phyloP scores from a whole-genome alignment of 1,140 invertebrate species.

The Ips nitidus region DNA sequence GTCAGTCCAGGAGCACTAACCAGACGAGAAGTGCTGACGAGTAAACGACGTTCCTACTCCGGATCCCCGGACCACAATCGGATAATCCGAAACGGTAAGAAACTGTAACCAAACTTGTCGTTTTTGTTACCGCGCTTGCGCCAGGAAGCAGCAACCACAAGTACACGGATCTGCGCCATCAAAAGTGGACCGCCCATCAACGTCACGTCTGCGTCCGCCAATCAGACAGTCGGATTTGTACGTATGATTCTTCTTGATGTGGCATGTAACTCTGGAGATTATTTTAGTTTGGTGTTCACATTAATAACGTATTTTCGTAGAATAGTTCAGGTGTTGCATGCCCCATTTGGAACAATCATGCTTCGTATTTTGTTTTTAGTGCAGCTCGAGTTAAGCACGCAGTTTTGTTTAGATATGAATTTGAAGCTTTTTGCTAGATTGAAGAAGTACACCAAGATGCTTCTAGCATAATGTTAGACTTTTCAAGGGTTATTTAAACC shows the following conservation, averaged over 20 bases:
- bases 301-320: no score
- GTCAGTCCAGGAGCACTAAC: constrained; percentile 66
- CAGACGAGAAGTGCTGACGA: constrained; percentile 67
- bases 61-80: constrained; percentile 71
- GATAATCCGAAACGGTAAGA: constrained; percentile 69
- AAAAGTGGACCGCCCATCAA: constrained; percentile 28
- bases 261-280: constrained; percentile 9
- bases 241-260: constrained; percentile 29
- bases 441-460: no score
- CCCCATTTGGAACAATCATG: constrained; percentile 17
- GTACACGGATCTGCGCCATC: constrained; percentile 1
- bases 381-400: no score
- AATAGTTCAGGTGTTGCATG: background rate
- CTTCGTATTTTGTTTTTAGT: background rate
- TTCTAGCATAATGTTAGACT: no score
- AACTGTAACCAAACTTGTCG: background rate
- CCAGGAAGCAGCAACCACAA: constrained; percentile 8
- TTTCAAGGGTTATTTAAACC: no score
- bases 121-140: background rate
- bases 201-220: constrained; percentile 1
- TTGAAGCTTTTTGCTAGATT: no score
- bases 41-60: constrained; percentile 68
- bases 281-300: no score
- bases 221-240: constrained; percentile 31
- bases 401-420: no score